Conservation (phyloP, 2,888 invertebrate species). For the Drosophila quinaria region DNA sequence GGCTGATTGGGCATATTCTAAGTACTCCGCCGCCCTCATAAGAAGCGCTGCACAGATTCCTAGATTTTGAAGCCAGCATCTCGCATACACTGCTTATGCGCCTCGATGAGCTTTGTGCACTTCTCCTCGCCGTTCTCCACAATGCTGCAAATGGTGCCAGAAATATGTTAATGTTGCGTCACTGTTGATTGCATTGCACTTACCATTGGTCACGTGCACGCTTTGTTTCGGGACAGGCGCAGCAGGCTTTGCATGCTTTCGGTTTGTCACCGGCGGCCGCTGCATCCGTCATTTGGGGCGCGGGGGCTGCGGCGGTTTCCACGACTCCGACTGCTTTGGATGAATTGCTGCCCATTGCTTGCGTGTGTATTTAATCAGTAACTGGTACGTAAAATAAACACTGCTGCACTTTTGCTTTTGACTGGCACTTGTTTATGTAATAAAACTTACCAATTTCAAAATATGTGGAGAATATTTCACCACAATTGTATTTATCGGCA, state of each 20-base stretch:
- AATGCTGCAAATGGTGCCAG: conserved; percentile 88
- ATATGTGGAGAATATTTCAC: conserved; percentile 36
- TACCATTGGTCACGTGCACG: conserved; percentile 96
- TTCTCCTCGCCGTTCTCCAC: conserved; percentile 96
- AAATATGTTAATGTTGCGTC: conserved; percentile 18
- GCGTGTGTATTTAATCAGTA: background rate
- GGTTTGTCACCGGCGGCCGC: conserved; percentile 86
- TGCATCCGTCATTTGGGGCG: conserved; percentile 74
- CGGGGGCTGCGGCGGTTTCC: conserved; percentile 78
- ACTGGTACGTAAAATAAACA: background rate
- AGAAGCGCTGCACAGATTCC: conserved; percentile 6
- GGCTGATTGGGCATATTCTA: background rate
- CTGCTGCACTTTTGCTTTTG: conserved; percentile 8
- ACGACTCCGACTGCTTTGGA: conserved; percentile 87
- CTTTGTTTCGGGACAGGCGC: conserved; percentile 99
- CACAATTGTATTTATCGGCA: conserved; percentile 47
- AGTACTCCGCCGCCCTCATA: background rate
- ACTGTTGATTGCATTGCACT: conserved; percentile 67
- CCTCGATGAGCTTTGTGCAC: conserved; percentile 95
- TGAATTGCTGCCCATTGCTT: conserved; percentile 87
- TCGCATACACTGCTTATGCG: conserved; percentile 98
- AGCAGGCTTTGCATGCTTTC: conserved; percentile 95
- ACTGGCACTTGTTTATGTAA: conserved; percentile 70
- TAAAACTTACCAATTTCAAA: conserved; percentile 54
- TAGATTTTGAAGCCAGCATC: conserved; percentile 98